These are phyloP conservation scores for Sebastes paucispinis DNA, from an alignment of 2,797 vertebrate species.

Conservation along the genomic window DNA sequence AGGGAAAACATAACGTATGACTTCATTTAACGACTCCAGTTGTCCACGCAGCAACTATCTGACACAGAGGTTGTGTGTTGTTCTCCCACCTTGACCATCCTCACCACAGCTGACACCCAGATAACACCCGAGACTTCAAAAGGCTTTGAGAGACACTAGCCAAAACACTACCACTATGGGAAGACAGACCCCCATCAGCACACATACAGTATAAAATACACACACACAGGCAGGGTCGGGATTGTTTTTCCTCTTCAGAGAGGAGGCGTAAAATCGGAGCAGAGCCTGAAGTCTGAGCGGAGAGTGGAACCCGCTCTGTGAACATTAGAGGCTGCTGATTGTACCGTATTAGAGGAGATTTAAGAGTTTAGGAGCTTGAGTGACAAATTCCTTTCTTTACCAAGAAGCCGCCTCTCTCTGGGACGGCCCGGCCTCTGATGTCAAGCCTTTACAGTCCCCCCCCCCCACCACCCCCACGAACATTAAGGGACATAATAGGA, in stretches of 20 bases:
- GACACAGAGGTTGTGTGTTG: conserved; percentile 33
- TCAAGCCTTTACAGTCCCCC: conserved; percentile 39
- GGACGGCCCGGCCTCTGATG: conserved; percentile 65
- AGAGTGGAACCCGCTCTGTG: conserved; percentile 33
- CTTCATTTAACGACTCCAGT: conserved; percentile 76
- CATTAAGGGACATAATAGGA: conserved; percentile 78
- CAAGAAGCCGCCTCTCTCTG: conserved; percentile 55
- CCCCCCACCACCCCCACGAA: conserved; percentile 5
- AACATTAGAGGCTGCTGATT: conserved; percentile 67
- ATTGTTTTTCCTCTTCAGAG: conserved; percentile 70
- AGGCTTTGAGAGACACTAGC: conserved; percentile 66
- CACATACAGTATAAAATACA: conserved; percentile 43
- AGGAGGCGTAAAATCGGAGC: conserved; percentile 65
- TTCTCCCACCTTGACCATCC: conserved; percentile 68
- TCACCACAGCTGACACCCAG: conserved; percentile 70
- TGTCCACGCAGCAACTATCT: conserved; percentile 73
- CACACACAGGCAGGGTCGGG: conserved; percentile 21
- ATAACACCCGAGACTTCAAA: conserved; percentile 76
- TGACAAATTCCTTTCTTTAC: conserved; percentile 76
- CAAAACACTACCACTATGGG: conserved; percentile 71
- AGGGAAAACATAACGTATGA: conserved; percentile 35
- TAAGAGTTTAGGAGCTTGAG: conserved; percentile 69
- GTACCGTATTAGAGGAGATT: conserved; percentile 70
- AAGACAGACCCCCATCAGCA: conserved; percentile 52
- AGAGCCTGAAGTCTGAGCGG: conserved; percentile 55